Percentiles rank a stretch among this genome's conserved stretches.
These are phyloP conservation scores for Macrosiphum euphorbiae DNA, from an alignment of 2,888 invertebrate species.

Conservation along the genomic window DNA sequence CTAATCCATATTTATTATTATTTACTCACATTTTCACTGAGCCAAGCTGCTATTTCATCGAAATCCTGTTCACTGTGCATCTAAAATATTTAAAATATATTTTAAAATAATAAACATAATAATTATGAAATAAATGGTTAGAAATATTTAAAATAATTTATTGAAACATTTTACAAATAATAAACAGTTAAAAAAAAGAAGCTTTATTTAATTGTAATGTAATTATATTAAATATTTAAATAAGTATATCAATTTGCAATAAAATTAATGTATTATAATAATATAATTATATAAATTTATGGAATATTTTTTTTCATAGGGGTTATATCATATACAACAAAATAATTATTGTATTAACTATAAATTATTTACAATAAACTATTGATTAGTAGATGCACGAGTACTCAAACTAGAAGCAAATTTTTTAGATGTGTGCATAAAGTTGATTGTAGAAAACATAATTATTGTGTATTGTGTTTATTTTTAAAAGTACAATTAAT, in stretches of 20 bases:
- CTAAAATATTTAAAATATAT: conserved; percentile 67
- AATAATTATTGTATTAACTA: background rate
- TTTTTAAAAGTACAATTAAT: background rate
- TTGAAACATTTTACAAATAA: background rate
- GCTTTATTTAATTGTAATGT: background rate
- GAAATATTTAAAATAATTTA: background rate
- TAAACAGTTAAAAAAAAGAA: background rate
- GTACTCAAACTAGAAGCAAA: background rate
- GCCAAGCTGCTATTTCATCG: conserved; percentile 96
- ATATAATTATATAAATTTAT: background rate
- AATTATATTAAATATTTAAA: background rate
- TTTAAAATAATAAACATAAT: background rate
- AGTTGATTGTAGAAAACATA: background rate
- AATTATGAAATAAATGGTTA: background rate
- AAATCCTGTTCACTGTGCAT: conserved; percentile 83
- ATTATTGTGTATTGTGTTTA: background rate
- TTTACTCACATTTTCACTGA: conserved; percentile 83
- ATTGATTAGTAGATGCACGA: background rate
- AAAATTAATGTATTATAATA: background rate
- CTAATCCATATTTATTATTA: background rate
- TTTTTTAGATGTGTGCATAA: background rate
- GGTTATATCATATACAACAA: background rate
- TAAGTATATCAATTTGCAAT: background rate
- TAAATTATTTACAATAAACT: background rate
- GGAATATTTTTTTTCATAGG: background rate